phyloP scores from a whole-genome alignment of 2,113 vertebrate genomes.

The Cygnus buccinator region DNA sequence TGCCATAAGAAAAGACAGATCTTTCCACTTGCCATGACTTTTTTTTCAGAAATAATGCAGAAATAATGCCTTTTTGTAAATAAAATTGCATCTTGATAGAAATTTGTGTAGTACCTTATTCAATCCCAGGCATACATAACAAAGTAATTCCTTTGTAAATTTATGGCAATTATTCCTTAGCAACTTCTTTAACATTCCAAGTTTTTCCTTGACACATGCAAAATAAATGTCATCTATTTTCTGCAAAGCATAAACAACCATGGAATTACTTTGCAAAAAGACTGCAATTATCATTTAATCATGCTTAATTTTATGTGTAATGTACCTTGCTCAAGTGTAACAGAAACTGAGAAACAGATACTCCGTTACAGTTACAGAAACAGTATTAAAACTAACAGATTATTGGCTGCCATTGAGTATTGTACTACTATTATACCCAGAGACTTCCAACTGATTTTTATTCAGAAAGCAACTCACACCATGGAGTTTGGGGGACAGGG shows the following conservation, averaged over 20 bases:
- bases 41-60: neutral
- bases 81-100: neutral
- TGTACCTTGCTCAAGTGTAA: slow-evolving; percentile 64
- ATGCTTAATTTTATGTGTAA: slow-evolving; percentile 70
- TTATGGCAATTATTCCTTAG: slow-evolving; percentile 40
- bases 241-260: slow-evolving; percentile 53
- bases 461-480: neutral
- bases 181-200: slow-evolving; percentile 40
- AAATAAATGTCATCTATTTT: slow-evolving; percentile 46
- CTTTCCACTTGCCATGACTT: neutral
- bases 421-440: neutral
- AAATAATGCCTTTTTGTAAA: neutral
- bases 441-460: neutral
- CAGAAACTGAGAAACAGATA: slow-evolving; percentile 51
- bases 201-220: slow-evolving; percentile 30
- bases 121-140: neutral
- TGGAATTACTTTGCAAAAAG: slow-evolving; percentile 46
- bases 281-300: slow-evolving; percentile 70
- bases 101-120: neutral
- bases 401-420: neutral
- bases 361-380: neutral
- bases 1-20: neutral
- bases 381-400: neutral
- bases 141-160: slow-evolving; percentile 34
- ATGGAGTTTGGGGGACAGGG: too few relatives aligned